Percentiles rank a stretch among this genome's conserved stretches.
phyloP scores from a whole-genome alignment of 2,113 vertebrate genomes.

The Heterotis niloticus region DNA sequence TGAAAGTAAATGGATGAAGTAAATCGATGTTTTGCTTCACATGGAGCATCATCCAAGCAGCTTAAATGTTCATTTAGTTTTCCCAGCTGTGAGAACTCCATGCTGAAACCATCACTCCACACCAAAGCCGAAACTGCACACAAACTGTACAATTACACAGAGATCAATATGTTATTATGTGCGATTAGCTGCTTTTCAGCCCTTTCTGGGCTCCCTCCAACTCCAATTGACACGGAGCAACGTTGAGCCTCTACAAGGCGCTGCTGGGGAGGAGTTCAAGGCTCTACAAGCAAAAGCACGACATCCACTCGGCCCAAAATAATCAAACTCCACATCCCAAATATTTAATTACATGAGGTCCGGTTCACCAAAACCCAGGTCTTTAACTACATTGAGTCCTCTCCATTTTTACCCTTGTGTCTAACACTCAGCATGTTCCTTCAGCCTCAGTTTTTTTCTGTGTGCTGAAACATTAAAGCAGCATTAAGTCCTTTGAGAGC shows the following conservation, averaged over 20 bases:
- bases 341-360: too few species aligned
- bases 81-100: constrained; percentile 38
- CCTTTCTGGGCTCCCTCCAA: constrained; percentile 28
- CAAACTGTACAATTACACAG: constrained; percentile 41
- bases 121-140: constrained; percentile 32
- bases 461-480: too few species aligned
- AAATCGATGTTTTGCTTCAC: constrained; percentile 1
- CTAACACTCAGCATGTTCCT: too few species aligned
- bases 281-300: background rate
- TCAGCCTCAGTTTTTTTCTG: too few species aligned
- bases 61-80: constrained; percentile 31
- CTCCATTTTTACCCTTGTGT: too few species aligned
- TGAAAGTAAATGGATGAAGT: constrained; percentile 5
- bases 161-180: constrained; percentile 52
- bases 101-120: constrained; percentile 17
- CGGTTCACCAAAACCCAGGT: too few species aligned
- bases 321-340: too few species aligned
- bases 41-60: background rate
- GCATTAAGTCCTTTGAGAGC: too few species aligned
- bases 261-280: background rate
- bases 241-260: background rate
- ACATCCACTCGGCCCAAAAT: too few species aligned
- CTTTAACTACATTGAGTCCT: too few species aligned
- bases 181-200: constrained; percentile 43
- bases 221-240: constrained; percentile 33